A percentile compares a stretch with the other conserved stretches of the same genome.
These are phyloP conservation scores for Prunella strophiata DNA, from an alignment of 2,797 vertebrate genomes.

Conservation along the genomic window DNA sequence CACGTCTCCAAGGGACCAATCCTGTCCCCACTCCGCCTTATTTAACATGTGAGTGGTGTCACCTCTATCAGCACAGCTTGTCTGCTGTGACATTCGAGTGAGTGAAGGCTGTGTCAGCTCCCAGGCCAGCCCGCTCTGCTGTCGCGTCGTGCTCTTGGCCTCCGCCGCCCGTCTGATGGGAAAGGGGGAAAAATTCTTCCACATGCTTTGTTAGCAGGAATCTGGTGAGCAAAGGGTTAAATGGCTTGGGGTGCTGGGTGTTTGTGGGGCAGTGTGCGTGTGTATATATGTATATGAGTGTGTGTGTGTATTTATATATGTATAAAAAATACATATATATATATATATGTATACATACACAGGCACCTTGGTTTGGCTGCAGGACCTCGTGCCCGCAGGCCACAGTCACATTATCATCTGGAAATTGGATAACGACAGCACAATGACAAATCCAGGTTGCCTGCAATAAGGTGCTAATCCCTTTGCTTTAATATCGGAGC, in stretches of 20 bases:
- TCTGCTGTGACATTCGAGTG: background rate
- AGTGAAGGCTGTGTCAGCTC: background rate
- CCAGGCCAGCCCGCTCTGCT: background rate
- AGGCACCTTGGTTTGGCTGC: slow-evolving; percentile 73
- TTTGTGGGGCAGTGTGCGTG: background rate
- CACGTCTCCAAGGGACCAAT: background rate
- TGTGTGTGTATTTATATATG: accelerated
- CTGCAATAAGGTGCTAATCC: slow-evolving; percentile 99
- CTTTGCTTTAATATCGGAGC: slow-evolving; percentile 98
- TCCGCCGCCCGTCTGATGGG: accelerated
- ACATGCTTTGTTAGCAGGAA: slow-evolving; percentile 10
- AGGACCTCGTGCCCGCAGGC: slow-evolving; percentile 80
- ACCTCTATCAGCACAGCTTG: background rate
- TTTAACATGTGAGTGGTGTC: background rate
- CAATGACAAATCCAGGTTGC: slow-evolving; percentile 99
- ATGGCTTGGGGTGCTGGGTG: slow-evolving; percentile 14
- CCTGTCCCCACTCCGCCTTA: background rate
- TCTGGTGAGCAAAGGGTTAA: slow-evolving; percentile 54
- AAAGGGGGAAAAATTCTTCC: slow-evolving; percentile 47
- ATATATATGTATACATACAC: background rate
- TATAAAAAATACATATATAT: background rate
- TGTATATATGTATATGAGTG: accelerated
- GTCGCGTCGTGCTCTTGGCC: accelerated
- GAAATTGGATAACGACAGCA: slow-evolving; percentile 99
- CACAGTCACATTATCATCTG: slow-evolving; percentile 86